phyloP scores from a whole-genome alignment of 2,797 vertebrate genomes.

The Crenuchus spilurus region DNA sequence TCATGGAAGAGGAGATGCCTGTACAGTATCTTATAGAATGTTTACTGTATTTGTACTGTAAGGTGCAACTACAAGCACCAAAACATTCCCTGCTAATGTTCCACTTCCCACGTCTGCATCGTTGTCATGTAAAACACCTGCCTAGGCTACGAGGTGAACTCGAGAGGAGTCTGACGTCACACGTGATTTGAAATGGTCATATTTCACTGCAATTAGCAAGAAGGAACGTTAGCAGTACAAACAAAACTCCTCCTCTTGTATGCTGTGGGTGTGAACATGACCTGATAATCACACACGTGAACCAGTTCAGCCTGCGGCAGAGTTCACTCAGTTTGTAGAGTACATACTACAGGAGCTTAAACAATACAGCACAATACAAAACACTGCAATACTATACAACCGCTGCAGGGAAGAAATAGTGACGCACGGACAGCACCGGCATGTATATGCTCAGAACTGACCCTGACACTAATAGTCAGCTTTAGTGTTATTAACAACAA shows the following conservation, averaged over 20 bases:
- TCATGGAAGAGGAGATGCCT: no score
- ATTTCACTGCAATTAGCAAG: conserved; percentile 9
- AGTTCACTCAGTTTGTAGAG: not conserved
- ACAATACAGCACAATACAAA: not conserved
- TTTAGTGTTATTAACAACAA: not conserved
- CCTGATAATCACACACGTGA: conserved; percentile 2
- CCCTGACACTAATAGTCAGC: not conserved
- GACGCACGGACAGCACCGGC: not conserved
- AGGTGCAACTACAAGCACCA: no score
- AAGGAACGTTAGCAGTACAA: conserved; percentile 35
- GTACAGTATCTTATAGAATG: no score
- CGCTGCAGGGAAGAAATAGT: not conserved
- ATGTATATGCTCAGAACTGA: not conserved
- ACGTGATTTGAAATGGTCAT: no score
- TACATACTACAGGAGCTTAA: not conserved
- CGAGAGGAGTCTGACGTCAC: no score
- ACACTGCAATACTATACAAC: not conserved
- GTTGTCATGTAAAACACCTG: no score
- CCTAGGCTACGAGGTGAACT: no score
- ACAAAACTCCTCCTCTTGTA: conserved; percentile 21
- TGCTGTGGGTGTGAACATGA: conserved; percentile 28
- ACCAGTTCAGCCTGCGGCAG: not conserved
- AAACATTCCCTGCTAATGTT: no score
- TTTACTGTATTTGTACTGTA: no score
- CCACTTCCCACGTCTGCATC: no score